phyloP scores from a whole-genome alignment of 2,797 vertebrate genomes.

The Pristis pectinata region DNA sequence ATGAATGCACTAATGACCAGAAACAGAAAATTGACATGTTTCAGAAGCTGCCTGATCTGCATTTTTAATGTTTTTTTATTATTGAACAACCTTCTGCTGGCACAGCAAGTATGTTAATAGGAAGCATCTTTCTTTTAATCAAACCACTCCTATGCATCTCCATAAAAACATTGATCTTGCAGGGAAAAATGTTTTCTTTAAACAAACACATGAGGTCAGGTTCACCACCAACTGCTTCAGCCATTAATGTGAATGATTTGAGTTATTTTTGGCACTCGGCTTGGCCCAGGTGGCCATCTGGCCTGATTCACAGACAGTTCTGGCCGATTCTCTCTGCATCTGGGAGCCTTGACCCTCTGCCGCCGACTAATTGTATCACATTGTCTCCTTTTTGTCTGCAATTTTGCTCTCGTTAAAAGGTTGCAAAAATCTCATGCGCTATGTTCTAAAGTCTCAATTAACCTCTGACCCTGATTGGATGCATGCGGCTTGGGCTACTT shows the following conservation, averaged over 20 bases:
- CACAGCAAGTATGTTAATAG: neutral
- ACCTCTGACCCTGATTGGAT: slow-evolving; percentile 82
- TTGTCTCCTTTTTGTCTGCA: slow-evolving; percentile 80
- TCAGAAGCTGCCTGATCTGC: neutral
- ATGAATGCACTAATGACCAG: too few species aligned
- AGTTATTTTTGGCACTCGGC: slow-evolving; percentile 70
- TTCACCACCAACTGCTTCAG: slow-evolving; percentile 51
- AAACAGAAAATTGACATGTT: neutral
- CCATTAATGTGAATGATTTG: slow-evolving; percentile 52
- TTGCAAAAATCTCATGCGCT: slow-evolving; percentile 88
- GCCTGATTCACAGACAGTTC: slow-evolving; percentile 58
- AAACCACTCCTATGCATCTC: neutral
- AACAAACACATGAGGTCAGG: slow-evolving; percentile 43
- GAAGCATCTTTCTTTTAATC: neutral
- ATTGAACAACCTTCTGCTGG: neutral
- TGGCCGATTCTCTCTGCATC: slow-evolving; percentile 63
- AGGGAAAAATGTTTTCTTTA: slow-evolving; percentile 24
- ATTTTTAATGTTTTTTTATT: too few species aligned
- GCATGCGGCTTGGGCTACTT: slow-evolving; percentile 75
- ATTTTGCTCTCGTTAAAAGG: slow-evolving; percentile 74
- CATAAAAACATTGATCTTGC: slow-evolving; percentile 18
- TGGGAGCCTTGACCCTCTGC: slow-evolving; percentile 69
- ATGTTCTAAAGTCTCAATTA: slow-evolving; percentile 88
- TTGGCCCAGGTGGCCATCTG: slow-evolving; percentile 69
- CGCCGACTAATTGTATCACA: slow-evolving; percentile 92